Evolutionary conservation across 1,140 invertebrate species (phyloP).

Genomic region (Drosophila prosaltans): DNA sequence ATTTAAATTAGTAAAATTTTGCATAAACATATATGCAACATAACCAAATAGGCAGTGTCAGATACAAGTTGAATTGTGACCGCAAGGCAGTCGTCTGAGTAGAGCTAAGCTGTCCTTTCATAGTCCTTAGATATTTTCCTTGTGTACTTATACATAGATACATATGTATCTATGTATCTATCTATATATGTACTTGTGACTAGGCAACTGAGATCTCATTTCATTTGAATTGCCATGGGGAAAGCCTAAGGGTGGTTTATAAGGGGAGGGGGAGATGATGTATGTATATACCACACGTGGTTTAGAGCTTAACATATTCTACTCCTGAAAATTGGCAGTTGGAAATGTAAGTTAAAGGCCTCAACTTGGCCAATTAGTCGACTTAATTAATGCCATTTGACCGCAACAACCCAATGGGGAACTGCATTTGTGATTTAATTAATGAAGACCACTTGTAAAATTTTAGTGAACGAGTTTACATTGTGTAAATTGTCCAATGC

Average conservation of each 20-base stretch:
- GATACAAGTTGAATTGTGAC: constrained; percentile 23
- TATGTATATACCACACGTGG: constrained; percentile 25
- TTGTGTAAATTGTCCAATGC: constrained; percentile 28
- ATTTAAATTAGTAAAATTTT: constrained; percentile 45
- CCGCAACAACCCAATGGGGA: constrained; percentile 16
- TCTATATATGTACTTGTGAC: constrained; percentile 14
- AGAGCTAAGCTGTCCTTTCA: constrained; percentile 12
- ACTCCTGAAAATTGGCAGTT: constrained; percentile 4
- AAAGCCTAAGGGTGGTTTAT: background rate
- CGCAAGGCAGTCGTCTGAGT: constrained; percentile 22
- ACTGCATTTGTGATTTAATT: constrained; percentile 46
- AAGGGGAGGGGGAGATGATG: background rate
- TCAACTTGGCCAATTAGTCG: constrained; percentile 46
- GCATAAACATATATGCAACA: constrained; percentile 22
- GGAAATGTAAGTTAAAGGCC: constrained; percentile 8
- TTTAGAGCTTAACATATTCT: constrained; percentile 25
- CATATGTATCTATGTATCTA: background rate
- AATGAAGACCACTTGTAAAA: constrained; percentile 45
- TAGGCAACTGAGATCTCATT: constrained; percentile 7
- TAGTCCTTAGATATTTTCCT: constrained; percentile 9
- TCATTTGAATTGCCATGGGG: constrained; percentile 36
- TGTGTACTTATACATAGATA: too few relatives aligned
- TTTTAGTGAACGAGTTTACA: constrained; percentile 12
- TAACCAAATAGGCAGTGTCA: constrained; percentile 4
- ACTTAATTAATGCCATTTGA: constrained; percentile 43